phyloP scores from a whole-genome alignment of 2,888 invertebrate species.

The Microctonus hyperodae region DNA sequence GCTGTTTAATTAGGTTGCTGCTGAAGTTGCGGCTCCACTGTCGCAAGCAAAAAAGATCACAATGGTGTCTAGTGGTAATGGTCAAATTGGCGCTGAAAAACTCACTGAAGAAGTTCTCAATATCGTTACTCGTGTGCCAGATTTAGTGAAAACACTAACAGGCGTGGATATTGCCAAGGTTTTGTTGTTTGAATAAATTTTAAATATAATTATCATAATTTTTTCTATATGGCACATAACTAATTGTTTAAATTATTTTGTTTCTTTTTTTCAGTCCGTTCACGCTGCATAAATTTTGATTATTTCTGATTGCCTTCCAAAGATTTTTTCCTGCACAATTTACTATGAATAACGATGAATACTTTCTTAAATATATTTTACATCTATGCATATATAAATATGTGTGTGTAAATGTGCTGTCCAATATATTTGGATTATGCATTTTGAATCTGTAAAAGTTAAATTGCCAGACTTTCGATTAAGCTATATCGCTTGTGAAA shows the following conservation, averaged over 20 bases:
- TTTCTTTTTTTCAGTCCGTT: constrained; percentile 56
- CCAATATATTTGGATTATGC: neutral
- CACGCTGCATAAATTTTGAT: constrained; percentile 56
- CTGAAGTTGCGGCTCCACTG: constrained; percentile 94
- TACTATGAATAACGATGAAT: constrained; percentile 11
- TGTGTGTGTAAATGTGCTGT: constrained; percentile 35
- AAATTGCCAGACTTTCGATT: constrained; percentile 9
- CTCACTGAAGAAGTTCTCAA: constrained; percentile 92
- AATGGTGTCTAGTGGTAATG: constrained; percentile 92
- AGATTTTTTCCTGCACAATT: constrained; percentile 27
- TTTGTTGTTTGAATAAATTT: constrained; percentile 33
- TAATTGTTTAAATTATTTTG: constrained; percentile 2
- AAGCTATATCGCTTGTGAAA: constrained; percentile 34
- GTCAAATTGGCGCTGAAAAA: constrained; percentile 93
- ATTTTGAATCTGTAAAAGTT: constrained; percentile 17
- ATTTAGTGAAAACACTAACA: constrained; percentile 88
- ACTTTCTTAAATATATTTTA: constrained; percentile 22
- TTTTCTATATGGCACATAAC: no score
- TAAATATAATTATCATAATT: no score
- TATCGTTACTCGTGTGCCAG: constrained; percentile 92
- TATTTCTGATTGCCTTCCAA: constrained; percentile 33
- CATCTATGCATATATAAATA: constrained; percentile 23
- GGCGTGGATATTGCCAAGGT: constrained; percentile 94
- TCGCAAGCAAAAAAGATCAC: constrained; percentile 95
- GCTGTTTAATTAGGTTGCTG: constrained; percentile 76